phyloP scores from a whole-genome alignment of 1,140 invertebrate species.

The Calliopsis andreniformis region DNA sequence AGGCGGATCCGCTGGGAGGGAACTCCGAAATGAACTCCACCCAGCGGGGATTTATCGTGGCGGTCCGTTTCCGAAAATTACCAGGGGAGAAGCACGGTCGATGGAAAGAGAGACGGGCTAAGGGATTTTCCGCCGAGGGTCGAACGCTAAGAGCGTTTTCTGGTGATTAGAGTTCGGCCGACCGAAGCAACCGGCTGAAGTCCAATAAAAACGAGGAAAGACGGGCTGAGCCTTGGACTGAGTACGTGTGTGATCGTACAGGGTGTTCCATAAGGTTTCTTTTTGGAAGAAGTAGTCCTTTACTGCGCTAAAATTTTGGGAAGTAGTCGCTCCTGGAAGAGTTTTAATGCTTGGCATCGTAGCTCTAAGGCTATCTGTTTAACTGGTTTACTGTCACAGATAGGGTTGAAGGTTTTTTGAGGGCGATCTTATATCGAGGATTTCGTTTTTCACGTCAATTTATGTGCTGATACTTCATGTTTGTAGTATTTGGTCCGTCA shows the following conservation, averaged over 20 bases:
- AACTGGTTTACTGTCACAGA: too few relatives aligned
- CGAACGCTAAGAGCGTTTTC: slow-evolving; percentile 54
- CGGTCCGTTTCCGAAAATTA: slow-evolving; percentile 33
- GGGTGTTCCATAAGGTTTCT: background rate
- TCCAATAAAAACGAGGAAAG: slow-evolving; percentile 41
- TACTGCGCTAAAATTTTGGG: too few relatives aligned
- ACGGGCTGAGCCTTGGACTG: background rate
- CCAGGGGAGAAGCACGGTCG: slow-evolving; percentile 10
- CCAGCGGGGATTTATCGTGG: slow-evolving; percentile 39
- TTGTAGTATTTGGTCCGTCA: too few relatives aligned
- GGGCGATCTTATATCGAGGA: too few relatives aligned
- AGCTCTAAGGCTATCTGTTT: too few relatives aligned
- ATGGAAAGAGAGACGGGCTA: slow-evolving; percentile 36
- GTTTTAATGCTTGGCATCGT: too few relatives aligned
- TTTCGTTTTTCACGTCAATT: too few relatives aligned
- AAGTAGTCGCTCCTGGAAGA: too few relatives aligned
- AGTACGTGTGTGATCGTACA: background rate
- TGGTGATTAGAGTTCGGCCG: slow-evolving; percentile 61
- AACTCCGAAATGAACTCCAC: slow-evolving; percentile 51
- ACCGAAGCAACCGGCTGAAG: slow-evolving; percentile 49
- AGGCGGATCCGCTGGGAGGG: slow-evolving; percentile 18
- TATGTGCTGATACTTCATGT: too few relatives aligned
- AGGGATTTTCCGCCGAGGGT: slow-evolving; percentile 37
- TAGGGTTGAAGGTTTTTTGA: too few relatives aligned
- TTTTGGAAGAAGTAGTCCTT: too few relatives aligned